Evolutionary conservation across 2,113 vertebrate species (phyloP).

Genomic region (Elgaria multicarinata): DNA sequence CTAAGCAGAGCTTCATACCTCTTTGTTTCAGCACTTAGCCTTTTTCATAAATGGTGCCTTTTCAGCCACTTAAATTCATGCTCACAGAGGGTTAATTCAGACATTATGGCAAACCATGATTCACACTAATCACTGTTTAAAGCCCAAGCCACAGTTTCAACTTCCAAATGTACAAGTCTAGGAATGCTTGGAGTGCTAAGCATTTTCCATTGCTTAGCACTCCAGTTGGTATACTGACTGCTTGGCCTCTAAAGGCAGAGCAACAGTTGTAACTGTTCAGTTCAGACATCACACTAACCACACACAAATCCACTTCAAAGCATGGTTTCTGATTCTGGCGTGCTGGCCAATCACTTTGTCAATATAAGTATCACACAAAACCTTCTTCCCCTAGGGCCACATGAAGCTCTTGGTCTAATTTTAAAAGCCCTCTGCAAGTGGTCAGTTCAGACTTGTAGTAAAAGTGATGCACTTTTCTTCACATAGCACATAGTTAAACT

Average conservation of each 20-base stretch:
- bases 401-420: no score
- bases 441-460: no score
- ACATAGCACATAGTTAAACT: no score
- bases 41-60: slow-evolving; percentile 2
- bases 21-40: slow-evolving; percentile 31
- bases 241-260: background rate
- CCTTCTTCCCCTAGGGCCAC: no score
- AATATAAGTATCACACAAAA: background rate
- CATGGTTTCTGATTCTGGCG: background rate
- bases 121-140: background rate
- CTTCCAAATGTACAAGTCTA: background rate
- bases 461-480: no score
- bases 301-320: background rate
- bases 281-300: background rate
- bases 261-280: background rate
- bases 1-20: background rate
- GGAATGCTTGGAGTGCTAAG: background rate
- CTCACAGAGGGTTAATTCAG: slow-evolving; percentile 1
- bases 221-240: background rate
- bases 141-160: background rate
- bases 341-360: background rate
- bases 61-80: slow-evolving; percentile 3
- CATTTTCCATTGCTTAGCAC: background rate
- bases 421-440: no score
- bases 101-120: background rate